Base-by-base conservation (phyloP, 1,140 invertebrate genomes). In the Drosophila nikananu region DNA sequence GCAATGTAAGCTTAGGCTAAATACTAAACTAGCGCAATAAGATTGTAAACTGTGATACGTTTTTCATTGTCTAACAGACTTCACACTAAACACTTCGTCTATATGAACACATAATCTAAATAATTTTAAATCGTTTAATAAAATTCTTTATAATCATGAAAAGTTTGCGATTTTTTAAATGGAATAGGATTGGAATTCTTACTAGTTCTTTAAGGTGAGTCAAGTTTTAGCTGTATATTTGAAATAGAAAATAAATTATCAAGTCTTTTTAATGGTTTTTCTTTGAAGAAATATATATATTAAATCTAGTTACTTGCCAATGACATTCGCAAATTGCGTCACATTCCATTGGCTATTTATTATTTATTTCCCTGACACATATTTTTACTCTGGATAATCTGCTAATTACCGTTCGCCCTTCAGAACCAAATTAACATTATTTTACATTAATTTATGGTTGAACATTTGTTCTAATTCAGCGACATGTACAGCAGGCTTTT, bases 41-140 rank as follows among this genome's bases (percentile, higher is more conserved):
- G 86, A 77, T 87, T 91, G 72, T 86, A 90, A 89, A 68, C 86
- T 90, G 86, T 90, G 86, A 90, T 90, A 90, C 68, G 89, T 86
- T 90, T 90, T 86, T 79, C 81, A 84, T 90, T 89, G 70, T 89
- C 87, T 90, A 82, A 86, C 77, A 86, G 86, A 86, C 81, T 90
- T 80, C 63, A 86, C 80, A 78, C 80, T 78, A 76, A 75, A 80
- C 81, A 78, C 73, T 57, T 81, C 59, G 73, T 89, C 81, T 75
- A 76, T 81, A 77, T 72, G 67, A 82, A 71, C 77, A 77, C 68
- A 81, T 81, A 87, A 89, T 84, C 77, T 89, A 68, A 74, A 70
- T 83, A 89, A 81, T 89, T 89, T 78, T 83, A 79, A 71, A 67
- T 87, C 73, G 86, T 89, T 89, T 83, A 89, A 87, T 87, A 83